Evolutionary conservation across 2,797 vertebrate species (phyloP).

Genomic region (Microctenopoma stevenorrisi): DNA sequence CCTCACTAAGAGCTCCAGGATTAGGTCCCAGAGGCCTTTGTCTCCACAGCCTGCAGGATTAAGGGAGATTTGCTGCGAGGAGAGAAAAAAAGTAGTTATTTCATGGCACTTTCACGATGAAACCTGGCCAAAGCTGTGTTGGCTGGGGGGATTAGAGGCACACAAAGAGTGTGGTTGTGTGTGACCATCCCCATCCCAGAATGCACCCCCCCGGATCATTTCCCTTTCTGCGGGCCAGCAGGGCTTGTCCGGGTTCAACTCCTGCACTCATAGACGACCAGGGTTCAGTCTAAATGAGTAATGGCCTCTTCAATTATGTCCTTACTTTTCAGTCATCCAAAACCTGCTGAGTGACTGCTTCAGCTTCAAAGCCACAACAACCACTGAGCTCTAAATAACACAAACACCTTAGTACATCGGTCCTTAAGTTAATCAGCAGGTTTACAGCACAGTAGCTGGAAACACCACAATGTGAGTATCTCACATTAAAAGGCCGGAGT

Average conservation of each 20-base stretch:
- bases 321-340: constrained; percentile 16
- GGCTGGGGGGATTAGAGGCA: constrained; percentile 87
- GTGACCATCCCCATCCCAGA: constrained; percentile 79
- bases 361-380: constrained; percentile 22
- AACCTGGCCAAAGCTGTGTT: constrained; percentile 90
- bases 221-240: constrained; percentile 59
- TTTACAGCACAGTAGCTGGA: constrained; percentile 1
- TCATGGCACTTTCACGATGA: constrained; percentile 90
- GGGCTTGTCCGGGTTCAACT: constrained; percentile 51
- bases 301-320: constrained; percentile 45
- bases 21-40: constrained; percentile 87
- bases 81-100: constrained; percentile 88
- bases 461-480: constrained; percentile 36
- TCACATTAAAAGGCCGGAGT: constrained; percentile 45
- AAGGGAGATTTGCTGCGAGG: constrained; percentile 87
- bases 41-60: constrained; percentile 85
- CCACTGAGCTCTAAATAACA: not conserved
- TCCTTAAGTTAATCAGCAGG: constrained; percentile 1
- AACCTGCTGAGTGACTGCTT: constrained; percentile 22
- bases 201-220: constrained; percentile 48
- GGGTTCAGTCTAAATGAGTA: constrained; percentile 47
- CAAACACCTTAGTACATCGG: not conserved
- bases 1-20: constrained; percentile 85
- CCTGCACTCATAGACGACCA: constrained; percentile 40
- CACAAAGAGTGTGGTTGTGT: constrained; percentile 88